Percentiles rank a stretch among this genome's conserved stretches.
These are phyloP conservation scores for Parauchenoglanis ngamensis DNA, from an alignment of 2,797 vertebrate genomes.

Conservation along the genomic window DNA sequence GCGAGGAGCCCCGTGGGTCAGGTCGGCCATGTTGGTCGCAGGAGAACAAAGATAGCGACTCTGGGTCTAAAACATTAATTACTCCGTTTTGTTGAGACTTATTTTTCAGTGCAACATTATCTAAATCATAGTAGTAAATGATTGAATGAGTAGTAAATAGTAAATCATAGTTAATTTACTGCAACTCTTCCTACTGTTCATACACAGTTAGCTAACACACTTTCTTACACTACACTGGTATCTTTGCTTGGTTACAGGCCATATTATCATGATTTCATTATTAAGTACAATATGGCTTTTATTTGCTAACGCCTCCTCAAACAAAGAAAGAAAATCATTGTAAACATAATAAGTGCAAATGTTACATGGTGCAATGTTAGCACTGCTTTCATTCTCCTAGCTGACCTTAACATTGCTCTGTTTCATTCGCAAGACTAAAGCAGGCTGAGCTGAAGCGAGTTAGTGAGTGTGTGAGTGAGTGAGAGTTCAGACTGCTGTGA, in stretches of 20 bases:
- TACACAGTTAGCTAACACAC: too few species aligned
- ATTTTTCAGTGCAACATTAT: too few species aligned
- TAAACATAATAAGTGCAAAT: background rate
- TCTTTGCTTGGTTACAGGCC: background rate
- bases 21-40: too few species aligned
- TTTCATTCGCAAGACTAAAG: background rate
- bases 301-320: background rate
- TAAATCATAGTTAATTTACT: too few species aligned
- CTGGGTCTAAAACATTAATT: too few species aligned
- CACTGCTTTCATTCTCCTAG: background rate
- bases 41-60: too few species aligned
- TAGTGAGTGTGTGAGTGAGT: constrained; percentile 21
- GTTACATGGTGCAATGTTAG: background rate
- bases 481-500: constrained; percentile 68
- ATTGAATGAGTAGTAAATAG: too few species aligned
- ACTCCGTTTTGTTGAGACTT: too few species aligned
- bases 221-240: background rate
- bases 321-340: background rate
- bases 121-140: too few species aligned
- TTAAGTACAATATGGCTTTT: background rate
- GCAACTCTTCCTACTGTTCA: too few species aligned
- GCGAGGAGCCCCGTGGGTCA: too few species aligned
- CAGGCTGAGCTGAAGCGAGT: background rate
- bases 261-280: background rate
- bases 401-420: background rate